Evolutionary conservation across 2,113 vertebrate species (phyloP).

Genomic region (Lepidiolamprologus cunningtoni): DNA sequence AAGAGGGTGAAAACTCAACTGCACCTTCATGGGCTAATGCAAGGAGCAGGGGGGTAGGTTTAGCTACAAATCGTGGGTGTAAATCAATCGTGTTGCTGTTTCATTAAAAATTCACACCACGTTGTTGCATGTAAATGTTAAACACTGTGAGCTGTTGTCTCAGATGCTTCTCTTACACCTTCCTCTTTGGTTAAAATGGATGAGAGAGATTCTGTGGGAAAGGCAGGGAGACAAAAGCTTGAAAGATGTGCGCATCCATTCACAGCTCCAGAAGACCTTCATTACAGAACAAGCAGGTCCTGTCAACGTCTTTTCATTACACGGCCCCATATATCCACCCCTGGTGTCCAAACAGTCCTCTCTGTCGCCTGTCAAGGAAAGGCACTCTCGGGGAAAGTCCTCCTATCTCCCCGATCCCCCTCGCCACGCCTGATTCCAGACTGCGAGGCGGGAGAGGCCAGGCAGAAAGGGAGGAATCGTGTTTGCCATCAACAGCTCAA

Average conservation of each 20-base stretch:
- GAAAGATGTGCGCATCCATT: constrained; percentile 63
- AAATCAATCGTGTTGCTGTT: constrained; percentile 42
- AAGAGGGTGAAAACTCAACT: constrained; percentile 14
- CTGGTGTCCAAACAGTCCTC: constrained; percentile 60
- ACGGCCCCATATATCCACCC: constrained; percentile 61
- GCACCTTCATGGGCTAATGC: constrained; percentile 11
- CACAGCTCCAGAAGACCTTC: constrained; percentile 63
- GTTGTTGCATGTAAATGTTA: constrained; percentile 48
- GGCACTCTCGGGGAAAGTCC: constrained; percentile 66
- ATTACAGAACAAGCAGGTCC: constrained; percentile 69
- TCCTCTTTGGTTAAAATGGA: constrained; percentile 36
- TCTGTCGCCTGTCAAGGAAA: constrained; percentile 64
- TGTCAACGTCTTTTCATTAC: constrained; percentile 72
- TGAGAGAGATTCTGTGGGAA: constrained; percentile 63
- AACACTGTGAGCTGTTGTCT: constrained; percentile 32
- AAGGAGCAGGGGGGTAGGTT: background rate
- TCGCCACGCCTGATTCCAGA: constrained; percentile 48
- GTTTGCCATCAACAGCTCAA: constrained; percentile 80
- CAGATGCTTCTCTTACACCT: constrained; percentile 40
- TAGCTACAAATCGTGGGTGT: constrained; percentile 11
- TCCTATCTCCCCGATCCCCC: constrained; percentile 57
- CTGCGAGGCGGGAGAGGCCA: constrained; percentile 63
- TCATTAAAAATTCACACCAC: constrained; percentile 55
- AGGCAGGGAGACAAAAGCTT: constrained; percentile 58
- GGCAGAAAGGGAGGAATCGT: constrained; percentile 72